Conservation (phyloP, 2,888 invertebrate species). For the Drosophila subsilvestris region DNA sequence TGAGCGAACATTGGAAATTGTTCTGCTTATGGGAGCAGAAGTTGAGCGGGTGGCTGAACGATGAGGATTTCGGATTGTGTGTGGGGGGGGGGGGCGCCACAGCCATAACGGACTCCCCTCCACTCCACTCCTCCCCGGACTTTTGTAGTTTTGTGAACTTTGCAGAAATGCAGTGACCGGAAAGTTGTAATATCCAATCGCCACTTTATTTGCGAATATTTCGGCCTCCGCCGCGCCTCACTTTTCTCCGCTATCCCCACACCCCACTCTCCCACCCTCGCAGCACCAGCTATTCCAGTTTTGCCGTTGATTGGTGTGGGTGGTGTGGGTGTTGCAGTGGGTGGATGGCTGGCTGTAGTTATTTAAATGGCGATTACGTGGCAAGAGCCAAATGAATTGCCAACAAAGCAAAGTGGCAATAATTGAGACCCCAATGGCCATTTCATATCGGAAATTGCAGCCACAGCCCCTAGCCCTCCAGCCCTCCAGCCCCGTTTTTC, state of each 20-base stretch:
- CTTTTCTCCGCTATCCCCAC: neutral
- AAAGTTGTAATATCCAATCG: constrained; percentile 79
- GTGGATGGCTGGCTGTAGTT: constrained; percentile 37
- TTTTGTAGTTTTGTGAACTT: constrained; percentile 69
- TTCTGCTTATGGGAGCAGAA: constrained; percentile 75
- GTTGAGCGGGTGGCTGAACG: constrained; percentile 27
- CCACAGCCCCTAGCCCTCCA: constrained; percentile 16
- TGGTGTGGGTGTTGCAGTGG: neutral
- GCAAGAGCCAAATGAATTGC: constrained; percentile 57
- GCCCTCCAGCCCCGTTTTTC: neutral
- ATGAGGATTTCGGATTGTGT: neutral
- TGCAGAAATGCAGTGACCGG: constrained; percentile 78
- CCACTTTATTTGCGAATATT: constrained; percentile 69
- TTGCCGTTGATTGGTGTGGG: neutral
- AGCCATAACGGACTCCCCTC: too few species aligned
- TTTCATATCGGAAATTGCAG: constrained; percentile 41
- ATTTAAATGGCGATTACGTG: constrained; percentile 74
- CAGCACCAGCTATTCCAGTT: constrained; percentile 3
- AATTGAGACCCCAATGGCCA: constrained; percentile 39
- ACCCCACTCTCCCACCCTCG: neutral
- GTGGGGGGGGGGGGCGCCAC: too few species aligned
- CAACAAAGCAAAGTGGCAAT: constrained; percentile 56
- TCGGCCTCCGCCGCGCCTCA: neutral
- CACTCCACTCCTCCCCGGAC: neutral
- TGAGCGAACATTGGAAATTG: constrained; percentile 76